These are phyloP conservation scores for Orthonyx spaldingii DNA, from an alignment of 2,113 vertebrate genomes.

Conservation along the genomic window DNA sequence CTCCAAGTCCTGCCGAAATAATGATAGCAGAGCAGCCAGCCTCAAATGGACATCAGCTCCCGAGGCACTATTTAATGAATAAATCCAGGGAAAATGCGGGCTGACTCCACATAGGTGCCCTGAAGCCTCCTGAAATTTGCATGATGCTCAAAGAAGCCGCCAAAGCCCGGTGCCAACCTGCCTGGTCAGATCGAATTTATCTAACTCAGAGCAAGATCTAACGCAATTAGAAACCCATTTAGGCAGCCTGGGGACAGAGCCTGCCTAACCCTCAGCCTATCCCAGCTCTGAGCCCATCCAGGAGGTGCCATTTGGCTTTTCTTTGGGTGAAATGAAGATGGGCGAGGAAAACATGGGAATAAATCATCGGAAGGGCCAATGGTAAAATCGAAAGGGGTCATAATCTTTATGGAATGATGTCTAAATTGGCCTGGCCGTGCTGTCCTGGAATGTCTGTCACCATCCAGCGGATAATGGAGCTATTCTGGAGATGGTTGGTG, in stretches of 20 bases:
- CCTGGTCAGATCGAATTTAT: slow-evolving; percentile 56
- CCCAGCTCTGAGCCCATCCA: slow-evolving; percentile 22
- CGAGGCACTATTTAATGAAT: slow-evolving; percentile 38
- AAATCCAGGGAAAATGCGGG: slow-evolving; percentile 39
- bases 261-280: slow-evolving; percentile 27
- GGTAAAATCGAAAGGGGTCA: slow-evolving; percentile 19
- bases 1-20: slow-evolving; percentile 22
- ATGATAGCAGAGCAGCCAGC: slow-evolving; percentile 25
- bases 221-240: slow-evolving; percentile 57
- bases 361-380: not conserved
- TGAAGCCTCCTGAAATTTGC: slow-evolving; percentile 53
- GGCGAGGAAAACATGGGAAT: slow-evolving; percentile 21
- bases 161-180: slow-evolving; percentile 54
- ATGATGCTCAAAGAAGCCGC: slow-evolving; percentile 48
- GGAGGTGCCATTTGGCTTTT: slow-evolving; percentile 37
- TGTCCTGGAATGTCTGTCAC: slow-evolving; percentile 28
- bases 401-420: slow-evolving; percentile 24
- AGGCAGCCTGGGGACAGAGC: slow-evolving; percentile 36
- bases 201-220: slow-evolving; percentile 48
- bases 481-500: not conserved
- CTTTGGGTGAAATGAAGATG: slow-evolving; percentile 27
- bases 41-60: slow-evolving; percentile 49
- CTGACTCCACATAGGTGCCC: slow-evolving; percentile 52
- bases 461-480: slow-evolving; percentile 27
- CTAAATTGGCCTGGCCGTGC: not conserved